Base-by-base conservation (phyloP, 1,140 invertebrate species). In the Apis laboriosa region DNA sequence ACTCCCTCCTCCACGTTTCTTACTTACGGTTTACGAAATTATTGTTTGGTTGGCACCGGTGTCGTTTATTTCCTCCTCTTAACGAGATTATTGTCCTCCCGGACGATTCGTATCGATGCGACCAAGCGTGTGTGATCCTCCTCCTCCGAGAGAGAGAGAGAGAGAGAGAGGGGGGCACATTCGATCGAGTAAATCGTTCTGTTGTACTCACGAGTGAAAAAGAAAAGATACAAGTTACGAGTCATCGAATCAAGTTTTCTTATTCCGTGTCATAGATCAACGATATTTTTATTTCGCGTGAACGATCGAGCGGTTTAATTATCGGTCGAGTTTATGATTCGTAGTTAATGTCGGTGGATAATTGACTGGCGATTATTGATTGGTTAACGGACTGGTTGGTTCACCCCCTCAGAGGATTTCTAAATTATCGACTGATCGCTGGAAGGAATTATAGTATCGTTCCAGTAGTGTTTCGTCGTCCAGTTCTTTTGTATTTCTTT, bases 1-100 rank as follows among this genome's bases (percentile, higher is more conserved):
- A 53, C 19, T 63, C 24, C 49, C 56, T 15, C 15, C 53, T 34
- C 53, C 43, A 66, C 77, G 85, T 87, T 88, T 56, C 72, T 85
- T 84, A 0, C 53, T 34, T 2, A 34, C 34, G 34, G 75, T 78
- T 70, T 63, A 86, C 84, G 86, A 84, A 87, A 87, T 86, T 80
- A 84, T 61, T 60, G 5, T 4, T 43, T 43, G 34, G 77, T 51
- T 51, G n/a, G n/a, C n/a, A n/a, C n/a, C n/a, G n/a, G n/a, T n/a
- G 86, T 87, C 86, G 84, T 88, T 88, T 88, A 88, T 88, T 87
- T 88, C 71, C 77, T 61, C 86, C 86, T 79, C 87, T 86, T 87
- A 88, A 87, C 89, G 85, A 88, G 87, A 90, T 88, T 89, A 89
- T 90, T 87, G 87, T 88, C 79, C 79, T 24, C 66, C 67, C 76